Conservation (phyloP, 2,888 invertebrate genomes). For the Stramonita haemastoma region DNA sequence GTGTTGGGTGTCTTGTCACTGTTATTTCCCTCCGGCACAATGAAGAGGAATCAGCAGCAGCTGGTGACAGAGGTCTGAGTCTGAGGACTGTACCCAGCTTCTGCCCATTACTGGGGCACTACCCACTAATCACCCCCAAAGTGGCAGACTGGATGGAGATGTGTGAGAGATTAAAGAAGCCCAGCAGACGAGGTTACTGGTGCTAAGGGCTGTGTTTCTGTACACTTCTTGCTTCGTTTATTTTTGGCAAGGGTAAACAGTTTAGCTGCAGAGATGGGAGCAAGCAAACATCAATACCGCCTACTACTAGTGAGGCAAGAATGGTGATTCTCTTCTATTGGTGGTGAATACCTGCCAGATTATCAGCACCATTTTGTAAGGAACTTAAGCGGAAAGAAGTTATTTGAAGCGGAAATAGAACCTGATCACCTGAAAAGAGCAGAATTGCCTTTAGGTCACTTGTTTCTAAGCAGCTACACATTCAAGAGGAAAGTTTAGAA, state of each 20-base stretch:
- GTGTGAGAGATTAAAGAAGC: background rate
- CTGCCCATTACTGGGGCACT: background rate
- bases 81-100: background rate
- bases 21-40: too few relatives aligned
- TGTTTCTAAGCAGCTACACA: too few relatives aligned
- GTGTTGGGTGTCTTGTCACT: background rate
- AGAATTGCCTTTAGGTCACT: too few relatives aligned
- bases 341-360: too few relatives aligned
- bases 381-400: too few relatives aligned
- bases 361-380: too few relatives aligned
- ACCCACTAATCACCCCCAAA: background rate
- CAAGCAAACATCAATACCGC: background rate
- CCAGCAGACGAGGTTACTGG: background rate
- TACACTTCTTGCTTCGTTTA: background rate
- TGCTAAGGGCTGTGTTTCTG: slow-evolving; percentile 15
- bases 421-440: too few relatives aligned
- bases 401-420: too few relatives aligned
- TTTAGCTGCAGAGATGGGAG: background rate
- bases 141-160: background rate
- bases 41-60: background rate
- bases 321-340: background rate
- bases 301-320: background rate
- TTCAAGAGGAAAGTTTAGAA: too few relatives aligned
- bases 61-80: background rate
- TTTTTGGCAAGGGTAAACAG: background rate